A percentile compares a stretch with the other conserved stretches of the same genome.
Evolutionary conservation across 2,888 invertebrate genomes (phyloP).

Genomic region (Leuctra nigra): DNA sequence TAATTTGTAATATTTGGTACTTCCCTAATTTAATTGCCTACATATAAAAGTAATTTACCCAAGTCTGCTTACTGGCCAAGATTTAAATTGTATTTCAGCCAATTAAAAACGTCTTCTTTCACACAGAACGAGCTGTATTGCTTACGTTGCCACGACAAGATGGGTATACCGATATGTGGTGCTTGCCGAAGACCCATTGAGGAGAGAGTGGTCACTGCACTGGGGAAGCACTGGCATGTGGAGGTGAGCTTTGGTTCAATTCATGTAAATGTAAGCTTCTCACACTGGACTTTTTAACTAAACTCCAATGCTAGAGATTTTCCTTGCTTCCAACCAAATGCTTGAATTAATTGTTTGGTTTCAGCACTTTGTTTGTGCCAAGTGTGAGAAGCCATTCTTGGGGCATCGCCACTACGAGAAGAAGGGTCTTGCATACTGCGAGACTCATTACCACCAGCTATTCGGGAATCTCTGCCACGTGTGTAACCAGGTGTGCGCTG

Average conservation of each 20-base stretch:
- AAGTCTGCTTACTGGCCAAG: too few species aligned
- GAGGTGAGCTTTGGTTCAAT: too few species aligned
- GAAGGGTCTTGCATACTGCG: slow-evolving; percentile 97
- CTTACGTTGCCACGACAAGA: slow-evolving; percentile 96
- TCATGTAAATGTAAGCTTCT: too few species aligned
- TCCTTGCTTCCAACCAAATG: too few species aligned
- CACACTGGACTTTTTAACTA: slow-evolving; percentile 6
- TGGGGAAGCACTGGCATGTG: slow-evolving; percentile 98
- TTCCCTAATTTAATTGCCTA: too few species aligned
- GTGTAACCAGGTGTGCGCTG: slow-evolving; percentile 96
- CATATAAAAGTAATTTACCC: too few species aligned
- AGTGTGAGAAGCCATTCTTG: slow-evolving; percentile 98
- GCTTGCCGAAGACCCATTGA: slow-evolving; percentile 98
- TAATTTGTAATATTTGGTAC: too few species aligned
- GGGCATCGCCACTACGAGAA: slow-evolving; percentile 99
- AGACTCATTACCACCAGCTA: slow-evolving; percentile 97
- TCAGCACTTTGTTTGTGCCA: slow-evolving; percentile 98
- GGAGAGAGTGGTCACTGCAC: slow-evolving; percentile 95
- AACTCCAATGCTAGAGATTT: not conserved
- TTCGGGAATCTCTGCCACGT: slow-evolving; percentile 98
- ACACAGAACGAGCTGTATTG: slow-evolving; percentile 91
- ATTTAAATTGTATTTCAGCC: too few species aligned
- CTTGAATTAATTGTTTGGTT: too few species aligned
- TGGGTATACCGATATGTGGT: slow-evolving; percentile 99
- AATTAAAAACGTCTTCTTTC: too few species aligned